These are phyloP conservation scores for Drosophila fulvimacula DNA, from an alignment of 2,888 invertebrate genomes.

Conservation along the genomic window DNA sequence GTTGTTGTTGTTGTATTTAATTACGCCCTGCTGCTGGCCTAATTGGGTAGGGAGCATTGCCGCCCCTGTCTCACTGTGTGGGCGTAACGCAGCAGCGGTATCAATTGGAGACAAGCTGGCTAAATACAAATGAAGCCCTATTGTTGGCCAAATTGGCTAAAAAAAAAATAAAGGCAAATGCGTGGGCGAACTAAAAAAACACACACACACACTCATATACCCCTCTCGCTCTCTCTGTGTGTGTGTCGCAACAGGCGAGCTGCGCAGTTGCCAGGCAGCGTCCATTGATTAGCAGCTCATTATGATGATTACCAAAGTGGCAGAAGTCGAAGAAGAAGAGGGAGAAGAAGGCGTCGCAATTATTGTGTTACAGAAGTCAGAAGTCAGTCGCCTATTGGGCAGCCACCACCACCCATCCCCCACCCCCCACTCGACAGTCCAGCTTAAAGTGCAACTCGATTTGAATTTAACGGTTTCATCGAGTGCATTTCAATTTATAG, in stretches of 20 bases:
- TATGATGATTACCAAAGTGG: slow-evolving; percentile 26
- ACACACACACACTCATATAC: background rate
- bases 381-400: slow-evolving; percentile 24
- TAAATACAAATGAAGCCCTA: slow-evolving; percentile 78
- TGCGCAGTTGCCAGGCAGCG: slow-evolving; percentile 52
- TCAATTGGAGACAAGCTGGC: slow-evolving; percentile 78
- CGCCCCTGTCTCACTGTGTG: slow-evolving; percentile 12
- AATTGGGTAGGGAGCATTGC: slow-evolving; percentile 53
- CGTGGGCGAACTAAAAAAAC: slow-evolving; percentile 52
- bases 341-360: slow-evolving; percentile 19
- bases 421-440: background rate
- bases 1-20: slow-evolving; percentile 34
- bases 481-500: slow-evolving; percentile 76
- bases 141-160: slow-evolving; percentile 68
- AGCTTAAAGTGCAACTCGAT: slow-evolving; percentile 38
- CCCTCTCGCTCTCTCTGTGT: no score
- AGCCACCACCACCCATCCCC: background rate
- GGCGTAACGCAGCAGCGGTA: slow-evolving; percentile 33
- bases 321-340: background rate
- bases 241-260: slow-evolving; percentile 4
- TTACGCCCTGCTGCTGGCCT: slow-evolving; percentile 72
- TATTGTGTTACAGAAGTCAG: slow-evolving; percentile 26
- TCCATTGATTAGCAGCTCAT: slow-evolving; percentile 47
- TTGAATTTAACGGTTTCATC: slow-evolving; percentile 51
- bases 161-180: slow-evolving; percentile 25